Conservation (phyloP, 2,888 invertebrate genomes). For the Drosophila paramelanica region DNA sequence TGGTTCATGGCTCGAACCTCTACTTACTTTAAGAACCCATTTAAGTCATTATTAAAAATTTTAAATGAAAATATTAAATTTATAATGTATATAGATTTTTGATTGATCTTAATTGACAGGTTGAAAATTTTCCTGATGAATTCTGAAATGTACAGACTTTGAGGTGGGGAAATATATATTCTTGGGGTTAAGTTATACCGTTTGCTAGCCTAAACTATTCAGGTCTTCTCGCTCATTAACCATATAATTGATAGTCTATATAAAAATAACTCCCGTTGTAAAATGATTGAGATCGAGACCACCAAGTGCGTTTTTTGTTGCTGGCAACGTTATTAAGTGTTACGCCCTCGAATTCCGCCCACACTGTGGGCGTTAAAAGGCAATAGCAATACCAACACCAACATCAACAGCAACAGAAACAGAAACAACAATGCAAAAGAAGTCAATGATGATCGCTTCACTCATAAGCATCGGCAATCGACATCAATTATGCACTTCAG, state of each 20-base stretch:
- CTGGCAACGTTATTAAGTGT: conserved; percentile 27
- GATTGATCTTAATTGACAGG: too few species aligned
- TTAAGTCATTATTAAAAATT: too few species aligned
- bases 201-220: too few species aligned
- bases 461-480: conserved; percentile 45
- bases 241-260: neutral
- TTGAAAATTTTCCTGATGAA: too few species aligned
- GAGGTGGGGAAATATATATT: too few species aligned
- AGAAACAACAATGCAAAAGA: conserved; percentile 9
- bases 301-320: conserved; percentile 24
- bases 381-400: conserved; percentile 25
- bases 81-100: too few species aligned
- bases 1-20: too few species aligned
- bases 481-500: conserved; percentile 68
- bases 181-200: too few species aligned
- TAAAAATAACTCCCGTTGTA: neutral
- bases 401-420: conserved; percentile 10
- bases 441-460: conserved; percentile 39
- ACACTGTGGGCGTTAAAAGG: conserved; percentile 39
- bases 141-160: too few species aligned
- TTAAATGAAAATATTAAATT: too few species aligned
- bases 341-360: conserved; percentile 10
- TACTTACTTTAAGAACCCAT: too few species aligned
- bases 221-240: neutral
- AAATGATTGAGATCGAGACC: conserved; percentile 22